These are phyloP conservation scores for Drosophila ogumai DNA, from an alignment of 1,140 invertebrate genomes.

Conservation along the genomic window DNA sequence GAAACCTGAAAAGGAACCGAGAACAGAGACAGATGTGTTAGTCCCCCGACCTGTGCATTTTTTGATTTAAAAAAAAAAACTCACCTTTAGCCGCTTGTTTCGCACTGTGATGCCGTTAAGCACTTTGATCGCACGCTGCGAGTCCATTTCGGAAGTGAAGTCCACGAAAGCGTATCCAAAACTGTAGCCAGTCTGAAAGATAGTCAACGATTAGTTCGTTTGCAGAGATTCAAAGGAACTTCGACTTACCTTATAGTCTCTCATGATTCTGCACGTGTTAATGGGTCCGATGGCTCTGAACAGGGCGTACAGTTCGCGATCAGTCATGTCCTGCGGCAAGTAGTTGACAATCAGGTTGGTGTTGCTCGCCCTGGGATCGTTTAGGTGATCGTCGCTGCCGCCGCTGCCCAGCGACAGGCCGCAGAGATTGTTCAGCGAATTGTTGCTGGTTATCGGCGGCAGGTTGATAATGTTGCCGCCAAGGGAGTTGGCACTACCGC, in stretches of 20 bases:
- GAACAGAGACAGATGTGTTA: background rate
- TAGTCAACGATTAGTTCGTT: background rate
- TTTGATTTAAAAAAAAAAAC: background rate
- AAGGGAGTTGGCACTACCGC: constrained; percentile 71
- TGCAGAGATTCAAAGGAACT: background rate
- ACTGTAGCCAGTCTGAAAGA: constrained; percentile 94
- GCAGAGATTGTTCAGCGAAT: constrained; percentile 79
- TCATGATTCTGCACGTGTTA: constrained; percentile 96
- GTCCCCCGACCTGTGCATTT: background rate
- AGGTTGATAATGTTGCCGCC: constrained; percentile 79
- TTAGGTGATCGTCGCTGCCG: constrained; percentile 69
- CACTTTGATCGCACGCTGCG: constrained; percentile 92
- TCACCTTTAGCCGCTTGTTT: constrained; percentile 92
- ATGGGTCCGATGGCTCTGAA: constrained; percentile 94
- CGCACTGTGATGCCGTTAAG: constrained; percentile 95
- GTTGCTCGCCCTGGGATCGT: constrained; percentile 71
- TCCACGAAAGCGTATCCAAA: constrained; percentile 99
- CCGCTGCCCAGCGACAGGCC: constrained; percentile 70
- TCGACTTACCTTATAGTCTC: constrained; percentile 91
- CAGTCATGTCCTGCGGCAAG: constrained; percentile 96
- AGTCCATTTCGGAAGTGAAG: constrained; percentile 94
- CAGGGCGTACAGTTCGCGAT: constrained; percentile 94
- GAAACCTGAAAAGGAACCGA: constrained; percentile 88
- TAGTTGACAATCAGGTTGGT: constrained; percentile 98
- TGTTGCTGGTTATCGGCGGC: constrained; percentile 79